phyloP scores from a whole-genome alignment of 2,888 invertebrate genomes.

The Rhingia campestris region DNA sequence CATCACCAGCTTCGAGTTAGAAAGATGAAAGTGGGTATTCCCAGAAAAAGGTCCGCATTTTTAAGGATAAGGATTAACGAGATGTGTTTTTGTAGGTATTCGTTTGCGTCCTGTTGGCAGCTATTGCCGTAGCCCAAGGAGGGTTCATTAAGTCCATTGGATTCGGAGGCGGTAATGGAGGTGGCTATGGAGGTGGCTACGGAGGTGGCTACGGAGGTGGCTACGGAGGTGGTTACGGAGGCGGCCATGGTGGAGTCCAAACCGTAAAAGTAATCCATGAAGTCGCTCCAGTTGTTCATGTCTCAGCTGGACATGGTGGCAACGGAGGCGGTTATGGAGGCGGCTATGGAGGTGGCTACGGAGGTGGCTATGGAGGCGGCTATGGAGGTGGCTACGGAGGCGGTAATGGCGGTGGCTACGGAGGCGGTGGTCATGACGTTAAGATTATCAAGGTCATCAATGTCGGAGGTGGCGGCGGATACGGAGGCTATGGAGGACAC shows the following conservation, averaged over 20 bases:
- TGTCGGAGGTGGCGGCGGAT: slow-evolving; percentile 16
- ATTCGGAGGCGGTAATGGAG: slow-evolving; percentile 8
- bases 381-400: slow-evolving; percentile 29
- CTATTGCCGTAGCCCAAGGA: slow-evolving; percentile 41
- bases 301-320: too few species aligned
- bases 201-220: slow-evolving; percentile 25
- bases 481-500: slow-evolving; percentile 28
- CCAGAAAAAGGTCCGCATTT: neutral
- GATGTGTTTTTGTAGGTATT: slow-evolving; percentile 42
- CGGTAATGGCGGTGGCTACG: slow-evolving; percentile 14
- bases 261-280: slow-evolving; percentile 41
- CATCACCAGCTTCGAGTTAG: slow-evolving; percentile 15
- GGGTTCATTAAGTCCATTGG: slow-evolving; percentile 41
- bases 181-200: slow-evolving; percentile 30
- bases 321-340: slow-evolving; percentile 21
- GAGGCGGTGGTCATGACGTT: slow-evolving; percentile 2
- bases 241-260: slow-evolving; percentile 23
- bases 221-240: slow-evolving; percentile 28
- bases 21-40: slow-evolving; percentile 55
- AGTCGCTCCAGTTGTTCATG: neutral
- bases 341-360: slow-evolving; percentile 10
- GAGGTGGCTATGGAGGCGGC: slow-evolving; percentile 1
- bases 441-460: neutral
- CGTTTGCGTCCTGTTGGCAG: slow-evolving; percentile 54
- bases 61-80: slow-evolving; percentile 16